These are phyloP conservation scores for Lepidotrigona ventralis DNA, from an alignment of 1,140 invertebrate species.

Conservation along the genomic window DNA sequence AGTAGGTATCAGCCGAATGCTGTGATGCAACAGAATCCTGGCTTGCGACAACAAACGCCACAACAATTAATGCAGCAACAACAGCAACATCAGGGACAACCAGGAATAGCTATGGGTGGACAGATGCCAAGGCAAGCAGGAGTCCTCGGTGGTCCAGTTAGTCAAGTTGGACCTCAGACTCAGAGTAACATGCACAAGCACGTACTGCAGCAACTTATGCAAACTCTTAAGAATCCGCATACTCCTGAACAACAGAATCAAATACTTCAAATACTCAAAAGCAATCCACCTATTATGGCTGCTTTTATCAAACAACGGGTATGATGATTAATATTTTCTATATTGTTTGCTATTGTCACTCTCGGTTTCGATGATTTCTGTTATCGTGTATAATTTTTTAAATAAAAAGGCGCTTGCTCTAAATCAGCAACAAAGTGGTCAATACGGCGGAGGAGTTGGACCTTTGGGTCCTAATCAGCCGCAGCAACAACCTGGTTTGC, in stretches of 20 bases:
- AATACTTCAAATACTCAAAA: constrained; percentile 95
- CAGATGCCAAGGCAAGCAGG: constrained; percentile 78
- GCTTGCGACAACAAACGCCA: constrained; percentile 78
- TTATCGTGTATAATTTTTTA: constrained; percentile 45
- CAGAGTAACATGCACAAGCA: constrained; percentile 84
- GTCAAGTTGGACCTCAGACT: constrained; percentile 74
- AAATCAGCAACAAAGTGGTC: constrained; percentile 74
- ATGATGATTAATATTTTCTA: constrained; percentile 12
- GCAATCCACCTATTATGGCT: constrained; percentile 97
- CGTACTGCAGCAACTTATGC: constrained; percentile 93
- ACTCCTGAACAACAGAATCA: constrained; percentile 96
- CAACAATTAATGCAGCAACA: constrained; percentile 77
- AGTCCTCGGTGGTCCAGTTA: constrained; percentile 77
- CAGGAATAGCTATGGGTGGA: constrained; percentile 75
- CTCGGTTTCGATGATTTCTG: constrained; percentile 38
- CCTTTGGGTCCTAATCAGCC: constrained; percentile 78
- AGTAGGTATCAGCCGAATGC: constrained; percentile 73
- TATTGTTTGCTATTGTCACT: constrained; percentile 2
- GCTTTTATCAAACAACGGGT: constrained; percentile 96
- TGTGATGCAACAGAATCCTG: constrained; percentile 78
- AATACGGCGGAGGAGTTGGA: constrained; percentile 71
- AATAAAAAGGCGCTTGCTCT: constrained; percentile 69
- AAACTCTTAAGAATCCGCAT: constrained; percentile 92
- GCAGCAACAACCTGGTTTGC: constrained; percentile 79
- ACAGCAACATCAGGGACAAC: constrained; percentile 78